A percentile compares a stretch with the other conserved stretches of the same genome.
Conservation (phyloP, 2,888 invertebrate genomes). For the Amphipoea lucens region DNA sequence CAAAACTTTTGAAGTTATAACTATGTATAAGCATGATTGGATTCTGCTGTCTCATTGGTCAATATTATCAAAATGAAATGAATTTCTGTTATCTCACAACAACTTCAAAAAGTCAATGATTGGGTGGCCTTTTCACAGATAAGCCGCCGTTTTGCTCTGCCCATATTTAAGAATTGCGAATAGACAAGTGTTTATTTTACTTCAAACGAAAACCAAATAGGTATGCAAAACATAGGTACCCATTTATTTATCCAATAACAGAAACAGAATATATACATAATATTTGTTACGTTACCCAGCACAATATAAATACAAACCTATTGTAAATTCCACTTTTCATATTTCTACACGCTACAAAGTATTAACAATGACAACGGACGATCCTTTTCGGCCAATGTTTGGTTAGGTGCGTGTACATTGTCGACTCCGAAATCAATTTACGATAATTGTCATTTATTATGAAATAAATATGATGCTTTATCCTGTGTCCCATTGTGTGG, state of each 20-base stretch:
- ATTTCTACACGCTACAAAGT: constrained; percentile 72
- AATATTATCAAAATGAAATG: not conserved
- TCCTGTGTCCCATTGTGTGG: constrained; percentile 79
- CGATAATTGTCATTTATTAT: constrained; percentile 91
- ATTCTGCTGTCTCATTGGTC: not conserved
- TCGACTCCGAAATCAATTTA: constrained; percentile 88
- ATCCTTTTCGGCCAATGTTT: constrained; percentile 92
- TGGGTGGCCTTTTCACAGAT: not conserved
- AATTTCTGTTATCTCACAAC: too few species aligned
- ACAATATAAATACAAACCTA: constrained; percentile 83
- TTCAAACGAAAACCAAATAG: constrained; percentile 29
- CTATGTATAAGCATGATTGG: too few species aligned
- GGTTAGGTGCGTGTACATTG: constrained; percentile 91
- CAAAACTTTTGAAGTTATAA: not conserved
- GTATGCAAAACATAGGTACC: constrained; percentile 49
- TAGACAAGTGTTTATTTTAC: constrained; percentile 33
- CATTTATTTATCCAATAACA: constrained; percentile 74
- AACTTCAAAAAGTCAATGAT: not conserved
- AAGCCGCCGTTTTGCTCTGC: not conserved
- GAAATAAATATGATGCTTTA: constrained; percentile 90
- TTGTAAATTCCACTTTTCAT: constrained; percentile 75
- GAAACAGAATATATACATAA: constrained; percentile 75
- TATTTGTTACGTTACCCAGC: constrained; percentile 83
- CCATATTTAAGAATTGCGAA: constrained; percentile 10
- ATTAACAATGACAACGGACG: constrained; percentile 85